These are phyloP conservation scores for Thripadectes ignobilis DNA, from an alignment of 2,797 vertebrate genomes.

Conservation along the genomic window DNA sequence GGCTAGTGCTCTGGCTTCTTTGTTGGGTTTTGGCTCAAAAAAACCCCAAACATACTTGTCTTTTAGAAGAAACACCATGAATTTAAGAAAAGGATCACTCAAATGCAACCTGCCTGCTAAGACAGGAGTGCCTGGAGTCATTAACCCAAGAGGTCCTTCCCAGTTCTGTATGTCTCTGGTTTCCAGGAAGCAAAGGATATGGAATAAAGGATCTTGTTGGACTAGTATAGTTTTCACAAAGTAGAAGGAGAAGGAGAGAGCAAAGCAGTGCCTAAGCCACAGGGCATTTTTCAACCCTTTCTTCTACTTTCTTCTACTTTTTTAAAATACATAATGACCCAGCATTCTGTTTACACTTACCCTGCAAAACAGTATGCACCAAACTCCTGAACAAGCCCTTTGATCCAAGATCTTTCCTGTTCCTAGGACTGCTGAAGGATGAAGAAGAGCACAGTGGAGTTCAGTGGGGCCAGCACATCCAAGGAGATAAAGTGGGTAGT, in stretches of 20 bases:
- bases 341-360: not conserved
- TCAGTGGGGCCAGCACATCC: not conserved
- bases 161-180: not conserved
- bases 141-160: not conserved
- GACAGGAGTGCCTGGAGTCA: not conserved
- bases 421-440: not conserved
- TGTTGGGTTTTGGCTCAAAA: not conserved
- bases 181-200: not conserved
- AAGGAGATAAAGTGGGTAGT: not conserved
- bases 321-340: not conserved
- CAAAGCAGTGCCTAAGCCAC: not conserved
- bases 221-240: constrained; percentile 2
- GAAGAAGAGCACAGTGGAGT: not conserved
- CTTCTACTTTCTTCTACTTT: not conserved
- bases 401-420: not conserved
- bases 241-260: not conserved
- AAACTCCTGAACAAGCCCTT: not conserved
- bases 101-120: not conserved
- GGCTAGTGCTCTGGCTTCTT: not conserved
- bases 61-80: not conserved
- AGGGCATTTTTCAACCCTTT: not conserved
- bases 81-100: not conserved
- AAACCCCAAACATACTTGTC: not conserved
- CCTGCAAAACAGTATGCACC: not conserved
- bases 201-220: not conserved